Percentiles rank a stretch among this genome's conserved stretches.
Evolutionary conservation across 2,888 invertebrate genomes (phyloP).

Genomic region (Colostygia pectinataria): DNA sequence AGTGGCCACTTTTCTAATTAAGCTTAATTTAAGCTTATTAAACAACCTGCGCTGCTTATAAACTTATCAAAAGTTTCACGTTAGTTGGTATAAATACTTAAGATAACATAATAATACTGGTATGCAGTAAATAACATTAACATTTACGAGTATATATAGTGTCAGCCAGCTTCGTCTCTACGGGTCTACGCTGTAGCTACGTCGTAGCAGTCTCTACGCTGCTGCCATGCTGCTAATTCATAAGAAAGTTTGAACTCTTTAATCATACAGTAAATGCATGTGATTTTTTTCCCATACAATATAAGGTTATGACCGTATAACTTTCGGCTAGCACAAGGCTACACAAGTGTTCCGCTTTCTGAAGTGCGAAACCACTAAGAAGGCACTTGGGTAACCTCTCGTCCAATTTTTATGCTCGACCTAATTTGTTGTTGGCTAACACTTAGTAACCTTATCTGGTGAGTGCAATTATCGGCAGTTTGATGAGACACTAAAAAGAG

Average conservation of each 20-base stretch:
- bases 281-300: background rate
- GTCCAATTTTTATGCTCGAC: constrained; percentile 42
- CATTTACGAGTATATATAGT: no score
- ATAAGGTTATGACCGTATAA: background rate
- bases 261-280: background rate
- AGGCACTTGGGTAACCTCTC: constrained; percentile 35
- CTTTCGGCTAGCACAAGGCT: background rate
- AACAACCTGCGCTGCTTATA: no score
- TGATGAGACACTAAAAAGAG: constrained; percentile 26
- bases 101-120: no score
- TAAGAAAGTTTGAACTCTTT: no score
- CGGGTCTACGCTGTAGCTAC: no score
- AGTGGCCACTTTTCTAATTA: background rate
- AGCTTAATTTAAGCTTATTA: background rate
- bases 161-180: no score
- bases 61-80: no score
- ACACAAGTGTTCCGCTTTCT: constrained; percentile 34
- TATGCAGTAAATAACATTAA: no score
- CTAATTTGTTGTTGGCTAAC: constrained; percentile 44
- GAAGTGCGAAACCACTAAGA: constrained; percentile 41
- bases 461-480: constrained; percentile 42
- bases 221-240: no score
- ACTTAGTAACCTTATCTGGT: constrained; percentile 47
- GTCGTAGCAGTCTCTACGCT: no score
- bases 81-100: no score